Evolutionary conservation across 2,888 invertebrate genomes (phyloP), one percentile per base, ranked within the genome.

Genomic region (Tenodera sinensis): DNA sequence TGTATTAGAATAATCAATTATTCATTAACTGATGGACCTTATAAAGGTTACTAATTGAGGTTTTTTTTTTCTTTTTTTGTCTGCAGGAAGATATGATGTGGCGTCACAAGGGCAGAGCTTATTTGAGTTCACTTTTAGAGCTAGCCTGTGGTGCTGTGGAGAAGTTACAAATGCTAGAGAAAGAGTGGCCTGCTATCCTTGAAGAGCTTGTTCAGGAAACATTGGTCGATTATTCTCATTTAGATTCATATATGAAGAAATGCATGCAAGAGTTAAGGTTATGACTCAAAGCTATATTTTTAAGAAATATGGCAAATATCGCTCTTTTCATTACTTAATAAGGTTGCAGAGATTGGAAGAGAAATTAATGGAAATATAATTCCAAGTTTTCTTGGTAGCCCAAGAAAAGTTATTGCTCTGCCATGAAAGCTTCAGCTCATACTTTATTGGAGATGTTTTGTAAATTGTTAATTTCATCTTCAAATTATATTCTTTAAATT

Each of bases 161-260:
- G 92, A 97, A 98, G 92, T 93, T 98, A 89, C 95, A 96, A 91
- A 94, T 96, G 90, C 94, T 98, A 89, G 97, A 97, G 92, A 94
- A 95, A 84, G 95, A 96, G 92, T 98, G 98, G 98, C 96, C 97
- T 27, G 94, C 94, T 88, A 95, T 98, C 92, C 94, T 98, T 91
- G 94, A 96, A 85, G 97, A 97, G 92, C 95, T 97, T 93, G 95
- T 98, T 91, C 95, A 96, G 91, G 96, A 97, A 91, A 96, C 97
- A 25, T 93, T 98, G 90, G 94, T 95, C 90, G 98, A 98, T 93
- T 98, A 97, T 92, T 95, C 96, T n/a, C 95, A 97, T 91, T 95
- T 97, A 94, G 96, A 97, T 92, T 93, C 95, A 89, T 98, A 98
- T 92, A 96, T 97, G 93, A 97, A 97, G 92, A 95, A 92, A 88